Percentiles rank a stretch among this genome's conserved stretches.
Evolutionary conservation across 2,888 invertebrate genomes (phyloP).

Genomic region (Pycnomerus fuliginosus): DNA sequence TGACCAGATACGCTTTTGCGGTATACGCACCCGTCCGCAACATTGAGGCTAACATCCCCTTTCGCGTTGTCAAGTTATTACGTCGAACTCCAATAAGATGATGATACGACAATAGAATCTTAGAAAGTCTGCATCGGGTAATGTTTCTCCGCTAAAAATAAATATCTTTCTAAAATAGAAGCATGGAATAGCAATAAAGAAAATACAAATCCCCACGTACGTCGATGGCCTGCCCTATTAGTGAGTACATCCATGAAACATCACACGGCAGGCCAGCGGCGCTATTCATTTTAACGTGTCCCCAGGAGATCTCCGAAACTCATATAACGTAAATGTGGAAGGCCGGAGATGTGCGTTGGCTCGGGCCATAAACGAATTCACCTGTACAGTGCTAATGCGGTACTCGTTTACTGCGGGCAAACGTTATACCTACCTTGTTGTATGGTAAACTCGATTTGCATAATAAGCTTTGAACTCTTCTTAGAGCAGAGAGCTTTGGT

Average conservation of each 20-base stretch:
- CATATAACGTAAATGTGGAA: slow-evolving; percentile 13
- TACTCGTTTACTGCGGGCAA: slow-evolving; percentile 30
- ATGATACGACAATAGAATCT: no score
- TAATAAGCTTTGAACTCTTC: slow-evolving; percentile 34
- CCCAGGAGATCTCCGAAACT: slow-evolving; percentile 25
- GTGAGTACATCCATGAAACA: slow-evolving; percentile 21
- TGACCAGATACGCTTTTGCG: no score
- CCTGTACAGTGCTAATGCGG: slow-evolving; percentile 33
- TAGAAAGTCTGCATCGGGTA: no score
- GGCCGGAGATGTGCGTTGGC: slow-evolving; percentile 17
- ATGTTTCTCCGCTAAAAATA: no score
- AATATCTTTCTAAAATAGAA: no score
- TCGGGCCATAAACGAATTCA: slow-evolving; percentile 34
- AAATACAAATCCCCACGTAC: no score
- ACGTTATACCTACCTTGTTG: slow-evolving; percentile 33
- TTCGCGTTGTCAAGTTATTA: no score
- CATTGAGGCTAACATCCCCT: no score
- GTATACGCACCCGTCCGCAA: no score
- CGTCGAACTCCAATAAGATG: no score
- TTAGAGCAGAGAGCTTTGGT: background rate
- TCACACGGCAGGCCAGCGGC: slow-evolving; percentile 4
- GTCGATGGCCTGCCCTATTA: slow-evolving; percentile 22
- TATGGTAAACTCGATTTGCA: slow-evolving; percentile 40
- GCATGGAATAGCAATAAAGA: no score
- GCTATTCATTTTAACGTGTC: slow-evolving; percentile 32